Evolutionary conservation across 2,113 vertebrate genomes (phyloP).

Genomic region (Promerops cafer): DNA sequence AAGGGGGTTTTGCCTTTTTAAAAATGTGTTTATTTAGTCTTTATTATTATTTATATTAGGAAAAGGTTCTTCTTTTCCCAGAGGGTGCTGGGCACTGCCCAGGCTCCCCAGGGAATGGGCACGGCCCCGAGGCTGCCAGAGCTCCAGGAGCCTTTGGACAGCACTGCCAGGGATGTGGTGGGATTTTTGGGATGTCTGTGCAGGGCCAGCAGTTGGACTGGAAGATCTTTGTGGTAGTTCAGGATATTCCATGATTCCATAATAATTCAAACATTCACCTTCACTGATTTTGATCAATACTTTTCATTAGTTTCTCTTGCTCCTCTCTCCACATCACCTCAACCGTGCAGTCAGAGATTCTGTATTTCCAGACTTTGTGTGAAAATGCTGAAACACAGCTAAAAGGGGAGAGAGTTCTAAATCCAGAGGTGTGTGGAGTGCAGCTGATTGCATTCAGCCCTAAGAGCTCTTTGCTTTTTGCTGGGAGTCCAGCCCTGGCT

Average conservation of each 20-base stretch:
- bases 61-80: not conserved
- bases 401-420: not conserved
- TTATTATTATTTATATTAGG: not conserved
- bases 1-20: not conserved
- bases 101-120: not conserved
- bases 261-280: not conserved
- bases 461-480: not conserved
- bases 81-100: not conserved
- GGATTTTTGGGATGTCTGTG: not conserved
- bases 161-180: accelerated
- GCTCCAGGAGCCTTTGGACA: accelerated
- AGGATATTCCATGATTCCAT: not conserved
- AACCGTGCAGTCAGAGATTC: not conserved
- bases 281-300: too few relatives aligned
- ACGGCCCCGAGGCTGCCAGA: not conserved
- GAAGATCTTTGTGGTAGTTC: not conserved
- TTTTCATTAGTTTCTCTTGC: not conserved
- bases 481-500: not conserved
- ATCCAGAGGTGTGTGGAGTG: not conserved
- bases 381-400: not conserved
- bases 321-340: not conserved
- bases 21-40: not conserved
- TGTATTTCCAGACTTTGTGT: not conserved
- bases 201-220: not conserved
- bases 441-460: not conserved